These are phyloP conservation scores for Heliconius charithonia DNA, from an alignment of 2,888 invertebrate species.

Conservation along the genomic window DNA sequence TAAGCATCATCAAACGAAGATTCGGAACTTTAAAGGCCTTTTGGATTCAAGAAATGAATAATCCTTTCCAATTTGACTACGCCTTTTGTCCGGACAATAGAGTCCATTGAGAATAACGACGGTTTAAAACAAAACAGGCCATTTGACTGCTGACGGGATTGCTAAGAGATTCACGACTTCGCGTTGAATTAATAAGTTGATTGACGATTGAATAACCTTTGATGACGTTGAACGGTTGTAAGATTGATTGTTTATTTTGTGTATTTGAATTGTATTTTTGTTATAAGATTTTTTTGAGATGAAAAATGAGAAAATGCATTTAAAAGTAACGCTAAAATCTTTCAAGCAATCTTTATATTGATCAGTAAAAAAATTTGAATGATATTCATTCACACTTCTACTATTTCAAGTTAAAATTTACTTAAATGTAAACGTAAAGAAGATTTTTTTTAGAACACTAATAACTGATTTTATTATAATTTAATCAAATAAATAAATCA, in stretches of 20 bases:
- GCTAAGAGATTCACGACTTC: conserved; percentile 51
- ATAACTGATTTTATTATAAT: too few relatives aligned
- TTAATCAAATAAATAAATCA: too few relatives aligned
- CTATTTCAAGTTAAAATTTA: too few relatives aligned
- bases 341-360: too few relatives aligned
- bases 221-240: conserved; percentile 13
- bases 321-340: too few relatives aligned
- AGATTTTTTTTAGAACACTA: too few relatives aligned
- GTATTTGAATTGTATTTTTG: neutral
- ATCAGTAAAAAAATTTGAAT: too few relatives aligned
- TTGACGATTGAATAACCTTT: conserved; percentile 37
- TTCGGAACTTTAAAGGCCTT: conserved; percentile 61
- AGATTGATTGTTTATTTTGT: neutral
- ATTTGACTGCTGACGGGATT: conserved; percentile 57
- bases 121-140: conserved; percentile 78
- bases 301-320: too few relatives aligned
- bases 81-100: conserved; percentile 73
- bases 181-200: conserved; percentile 51
- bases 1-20: conserved; percentile 65
- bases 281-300: neutral
- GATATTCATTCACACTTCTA: too few relatives aligned
- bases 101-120: conserved; percentile 77
- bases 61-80: conserved; percentile 73
- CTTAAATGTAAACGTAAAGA: too few relatives aligned
- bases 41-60: conserved; percentile 70